Percentiles rank a stretch among this genome's conserved stretches.
Conservation (phyloP, 1,140 invertebrate species). For the Megathymus violae region DNA sequence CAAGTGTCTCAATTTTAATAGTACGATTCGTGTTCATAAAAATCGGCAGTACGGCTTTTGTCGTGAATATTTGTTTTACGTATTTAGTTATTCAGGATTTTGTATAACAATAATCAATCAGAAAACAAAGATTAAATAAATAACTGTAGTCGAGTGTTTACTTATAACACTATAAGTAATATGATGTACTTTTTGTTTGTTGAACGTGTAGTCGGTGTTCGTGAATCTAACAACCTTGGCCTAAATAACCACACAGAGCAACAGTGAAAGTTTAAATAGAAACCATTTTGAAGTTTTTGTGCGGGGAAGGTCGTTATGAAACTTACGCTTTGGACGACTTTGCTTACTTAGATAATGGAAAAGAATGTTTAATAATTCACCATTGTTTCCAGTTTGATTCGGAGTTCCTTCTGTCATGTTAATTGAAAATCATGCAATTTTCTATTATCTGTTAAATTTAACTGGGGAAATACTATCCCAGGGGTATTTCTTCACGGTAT, state of each 20-base stretch:
- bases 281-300: neutral
- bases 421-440: no score
- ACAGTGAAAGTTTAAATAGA: neutral
- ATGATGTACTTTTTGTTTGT: constrained; percentile 6
- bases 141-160: neutral
- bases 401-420: no score
- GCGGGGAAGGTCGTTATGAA: neutral
- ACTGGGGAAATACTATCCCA: no score
- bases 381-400: no score
- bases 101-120: neutral
- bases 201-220: neutral
- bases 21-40: neutral
- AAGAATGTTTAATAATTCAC: no score
- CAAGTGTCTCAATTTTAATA: neutral
- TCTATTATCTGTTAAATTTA: no score
- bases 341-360: no score
- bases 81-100: neutral
- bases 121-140: neutral
- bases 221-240: neutral
- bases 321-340: neutral
- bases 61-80: neutral
- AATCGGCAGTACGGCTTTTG: no score
- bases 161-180: no score
- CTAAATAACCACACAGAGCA: neutral
- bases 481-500: no score